phyloP scores from a whole-genome alignment of 2,888 invertebrate genomes.

The Boloria euphrosyne region DNA sequence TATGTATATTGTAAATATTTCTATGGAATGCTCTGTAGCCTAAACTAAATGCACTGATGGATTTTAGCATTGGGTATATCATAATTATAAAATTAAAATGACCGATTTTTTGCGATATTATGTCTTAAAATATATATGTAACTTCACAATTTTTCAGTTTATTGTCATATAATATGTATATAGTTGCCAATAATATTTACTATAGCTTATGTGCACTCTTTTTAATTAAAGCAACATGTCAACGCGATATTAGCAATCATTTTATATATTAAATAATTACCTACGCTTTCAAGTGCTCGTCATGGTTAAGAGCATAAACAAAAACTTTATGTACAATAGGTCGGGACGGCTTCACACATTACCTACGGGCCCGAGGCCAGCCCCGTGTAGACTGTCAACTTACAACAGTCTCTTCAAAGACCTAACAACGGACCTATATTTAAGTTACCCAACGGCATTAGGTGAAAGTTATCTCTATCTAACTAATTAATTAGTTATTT shows the following conservation, averaged over 20 bases:
- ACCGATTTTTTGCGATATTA: no score
- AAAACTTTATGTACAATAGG: slow-evolving; percentile 57
- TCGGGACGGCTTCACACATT: slow-evolving; percentile 56
- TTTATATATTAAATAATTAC: slow-evolving; percentile 9
- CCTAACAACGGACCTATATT: slow-evolving; percentile 23
- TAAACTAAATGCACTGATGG: no score
- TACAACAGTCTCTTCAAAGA: slow-evolving; percentile 23
- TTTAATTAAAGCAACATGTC: no score
- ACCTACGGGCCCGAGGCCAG: slow-evolving; percentile 42
- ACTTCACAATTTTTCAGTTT: no score
- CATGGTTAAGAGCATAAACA: slow-evolving; percentile 50
- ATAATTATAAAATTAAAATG: no score
- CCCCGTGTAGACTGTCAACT: slow-evolving; percentile 33
- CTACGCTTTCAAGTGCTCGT: slow-evolving; percentile 19
- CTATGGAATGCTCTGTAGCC: no score
- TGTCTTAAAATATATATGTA: no score
- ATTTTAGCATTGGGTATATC: no score
- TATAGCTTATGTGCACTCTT: no score
- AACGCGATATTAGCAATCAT: not conserved
- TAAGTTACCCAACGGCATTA: slow-evolving; percentile 21
- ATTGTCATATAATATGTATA: no score
- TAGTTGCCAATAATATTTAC: no score
- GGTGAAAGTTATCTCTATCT: not conserved
- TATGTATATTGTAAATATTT: no score
- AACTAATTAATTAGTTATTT: not conserved